Percentiles rank a stretch among this genome's conserved stretches.
Conservation (phyloP, 23 tunicate species). For the Trididemnum miniatum region DNA sequence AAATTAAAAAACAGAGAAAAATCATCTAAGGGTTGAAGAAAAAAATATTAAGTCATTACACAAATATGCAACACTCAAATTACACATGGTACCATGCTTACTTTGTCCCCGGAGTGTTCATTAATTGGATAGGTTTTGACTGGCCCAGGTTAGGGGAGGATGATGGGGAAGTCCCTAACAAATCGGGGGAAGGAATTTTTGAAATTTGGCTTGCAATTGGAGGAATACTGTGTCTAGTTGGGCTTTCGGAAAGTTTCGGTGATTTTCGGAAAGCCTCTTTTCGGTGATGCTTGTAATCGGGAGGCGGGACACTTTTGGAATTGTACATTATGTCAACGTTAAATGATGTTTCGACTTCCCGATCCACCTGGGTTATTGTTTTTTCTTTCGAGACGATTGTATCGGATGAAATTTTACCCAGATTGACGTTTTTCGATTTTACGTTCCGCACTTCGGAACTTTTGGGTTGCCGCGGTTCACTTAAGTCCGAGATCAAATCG, state of each 20-base stretch:
- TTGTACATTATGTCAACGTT: background rate
- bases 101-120: too few relatives aligned
- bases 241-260: conserved; percentile 32
- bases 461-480: background rate
- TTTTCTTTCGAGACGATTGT: conserved; percentile 16
- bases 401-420: conserved; percentile 31
- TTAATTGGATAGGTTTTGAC: background rate
- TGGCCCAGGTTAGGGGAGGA: background rate
- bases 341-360: background rate
- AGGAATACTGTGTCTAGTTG: conserved; percentile 28
- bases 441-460: background rate
- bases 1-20: too few relatives aligned
- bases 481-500: background rate
- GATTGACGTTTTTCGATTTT: background rate
- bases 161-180: conserved; percentile 15
- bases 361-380: background rate
- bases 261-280: conserved; percentile 33
- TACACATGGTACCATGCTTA: too few relatives aligned
- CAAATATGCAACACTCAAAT: too few relatives aligned
- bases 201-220: conserved; percentile 43
- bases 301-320: background rate
- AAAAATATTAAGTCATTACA: too few relatives aligned
- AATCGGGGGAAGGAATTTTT: conserved; percentile 45
- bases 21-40: too few relatives aligned
- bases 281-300: background rate